Base-by-base conservation (phyloP, 2,797 vertebrate species). In the Neosilurus mollespiculum region DNA sequence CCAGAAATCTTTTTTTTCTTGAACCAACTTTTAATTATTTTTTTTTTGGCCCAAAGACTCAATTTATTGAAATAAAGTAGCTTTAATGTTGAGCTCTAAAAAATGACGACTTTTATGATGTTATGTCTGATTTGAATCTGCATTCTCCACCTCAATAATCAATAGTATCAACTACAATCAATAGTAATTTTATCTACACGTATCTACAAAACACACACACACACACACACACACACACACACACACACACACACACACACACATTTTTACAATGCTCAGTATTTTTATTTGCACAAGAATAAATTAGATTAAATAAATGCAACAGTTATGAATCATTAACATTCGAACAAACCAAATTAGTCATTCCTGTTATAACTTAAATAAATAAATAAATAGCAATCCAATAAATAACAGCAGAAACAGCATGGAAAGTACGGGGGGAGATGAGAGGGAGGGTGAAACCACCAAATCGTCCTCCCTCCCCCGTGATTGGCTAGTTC, bases 361-460 rank as follows among this genome's bases (percentile, higher is more conserved):
- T 53, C 4, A 54, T 54, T 54, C 9, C 4, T 16, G 14, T 54
- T 16, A 53, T 66, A 56, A 67, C 6, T 56, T 54, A 58, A 43
- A 56, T 72, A 81, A 64, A 81, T 90, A 89, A 91, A 72, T 88
- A 92, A 92, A 26, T 53, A 87, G 85, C 86, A 78, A 65, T 56
- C 58, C n/a, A 81, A 87, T 88, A 88, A 87, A 90, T 90, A 88
- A 62, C 88, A 80, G 71, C 89, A 30, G 88, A 30, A 58, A 71
- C 20, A 58, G 77, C 15, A 26, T 81, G 93, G 92, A 93, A 94
- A 94, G 91, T 93, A 90, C 92, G 84, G 85, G 82, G 86, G 24
- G 81, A 84, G 22, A 87, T 43, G 43, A 43, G 79, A 79, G 72
- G 89, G 81, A 81, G 71, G 53, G 82, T 84, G 87, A 91, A 26